Evolutionary conservation across 1,140 invertebrate genomes (phyloP).

Genomic region (Drosophila rufa): DNA sequence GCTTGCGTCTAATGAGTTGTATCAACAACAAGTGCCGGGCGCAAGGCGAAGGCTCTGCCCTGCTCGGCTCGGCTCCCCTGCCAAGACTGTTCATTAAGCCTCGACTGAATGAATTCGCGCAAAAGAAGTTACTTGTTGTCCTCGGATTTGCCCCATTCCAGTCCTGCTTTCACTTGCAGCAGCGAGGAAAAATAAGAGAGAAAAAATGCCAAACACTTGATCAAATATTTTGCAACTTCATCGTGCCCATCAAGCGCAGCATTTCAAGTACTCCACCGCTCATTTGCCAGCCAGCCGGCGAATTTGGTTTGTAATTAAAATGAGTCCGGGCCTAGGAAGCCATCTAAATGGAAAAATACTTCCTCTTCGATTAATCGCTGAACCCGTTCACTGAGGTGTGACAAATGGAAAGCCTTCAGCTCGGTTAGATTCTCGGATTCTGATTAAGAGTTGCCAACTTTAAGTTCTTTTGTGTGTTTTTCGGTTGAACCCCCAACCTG

Average conservation of each 20-base stretch:
- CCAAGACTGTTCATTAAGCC: conserved; percentile 77
- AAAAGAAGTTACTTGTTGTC: conserved; percentile 79
- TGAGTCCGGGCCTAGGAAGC: conserved; percentile 40
- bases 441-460: conserved; percentile 33
- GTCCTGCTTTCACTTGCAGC: conserved; percentile 66
- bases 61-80: conserved; percentile 3
- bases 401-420: conserved; percentile 35
- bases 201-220: conserved; percentile 72
- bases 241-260: conserved; percentile 67
- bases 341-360: conserved; percentile 64
- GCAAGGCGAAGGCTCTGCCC: background rate
- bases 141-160: conserved; percentile 8
- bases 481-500: conserved; percentile 1
- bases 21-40: conserved; percentile 74
- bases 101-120: conserved; percentile 78
- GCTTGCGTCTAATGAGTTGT: conserved; percentile 82
- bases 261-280: conserved; percentile 64
- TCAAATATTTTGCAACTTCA: conserved; percentile 84
- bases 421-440: conserved; percentile 1
- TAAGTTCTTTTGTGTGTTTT: conserved; percentile 20
- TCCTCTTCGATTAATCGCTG: conserved; percentile 65
- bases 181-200: conserved; percentile 7
- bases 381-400: conserved; percentile 70
- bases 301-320: conserved; percentile 83
- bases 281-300: conserved; percentile 64